Conservation (phyloP, 2,797 vertebrate species). For the Eremophila alpestris region DNA sequence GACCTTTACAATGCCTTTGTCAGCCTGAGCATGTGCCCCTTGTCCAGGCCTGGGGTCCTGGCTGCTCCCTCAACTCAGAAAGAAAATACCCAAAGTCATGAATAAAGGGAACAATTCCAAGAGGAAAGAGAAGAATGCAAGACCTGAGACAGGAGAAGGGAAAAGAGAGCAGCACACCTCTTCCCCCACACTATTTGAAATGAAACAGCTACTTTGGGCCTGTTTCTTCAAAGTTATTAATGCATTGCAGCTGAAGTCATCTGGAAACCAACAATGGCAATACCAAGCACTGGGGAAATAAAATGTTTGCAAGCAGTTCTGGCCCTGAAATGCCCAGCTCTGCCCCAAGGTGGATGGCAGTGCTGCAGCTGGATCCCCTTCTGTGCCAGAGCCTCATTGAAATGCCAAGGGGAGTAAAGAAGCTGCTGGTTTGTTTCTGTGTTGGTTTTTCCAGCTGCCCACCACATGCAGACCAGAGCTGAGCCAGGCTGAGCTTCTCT, state of each 20-base stretch:
- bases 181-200: neutral
- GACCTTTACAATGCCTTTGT: neutral
- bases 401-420: neutral
- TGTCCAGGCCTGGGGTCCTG: neutral
- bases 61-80: neutral
- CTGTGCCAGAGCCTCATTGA: neutral
- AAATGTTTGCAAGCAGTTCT: neutral
- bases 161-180: neutral
- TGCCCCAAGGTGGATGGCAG: neutral
- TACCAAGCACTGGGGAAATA: neutral
- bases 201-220: slow-evolving; percentile 24
- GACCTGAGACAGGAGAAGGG: neutral
- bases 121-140: neutral
- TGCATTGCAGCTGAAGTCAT: neutral
- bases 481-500: neutral
- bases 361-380: neutral
- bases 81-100: neutral
- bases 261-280: neutral
- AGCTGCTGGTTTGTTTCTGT: neutral
- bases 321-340: neutral
- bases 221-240: neutral
- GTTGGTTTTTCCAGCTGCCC: neutral
- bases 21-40: neutral
- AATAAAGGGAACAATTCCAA: neutral
- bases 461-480: neutral